Base-by-base conservation (phyloP, 2,888 invertebrate genomes). In the Papilio gigon region DNA sequence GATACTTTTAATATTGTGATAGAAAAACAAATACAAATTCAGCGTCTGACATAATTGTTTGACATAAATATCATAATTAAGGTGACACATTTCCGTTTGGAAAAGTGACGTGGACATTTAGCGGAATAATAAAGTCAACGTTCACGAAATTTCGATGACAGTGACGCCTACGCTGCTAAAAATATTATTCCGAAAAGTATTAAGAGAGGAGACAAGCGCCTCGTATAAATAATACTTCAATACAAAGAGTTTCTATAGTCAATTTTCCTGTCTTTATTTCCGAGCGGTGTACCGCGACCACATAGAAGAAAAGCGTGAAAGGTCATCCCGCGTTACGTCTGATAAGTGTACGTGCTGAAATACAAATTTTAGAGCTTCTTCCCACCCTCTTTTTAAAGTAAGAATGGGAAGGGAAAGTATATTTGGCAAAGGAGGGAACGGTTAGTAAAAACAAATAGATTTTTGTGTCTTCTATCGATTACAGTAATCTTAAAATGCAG, bases 101-200 rank as follows among this genome's bases (percentile, higher is more conserved):
- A 30, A 53, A 30, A 53, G 17, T 37, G 37, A 35, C 60, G 37
- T 60, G 5, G 40, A 60, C 60, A 12, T 60, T 60, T 35, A 37
- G n/a, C 60, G 40, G 60, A 60, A 60, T 59, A 59, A 59, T 60
- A 60, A 37, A 14, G 60, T 60, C 37, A 60, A 25, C 14, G 60
- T 60, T 40, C 60, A 37, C 25, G 25, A 60, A 60, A 60, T 35
- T 59, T 59, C 35, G 60, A 40, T 60, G 63, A 63, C 63, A 63
- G 47, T 20, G 20, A 50, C 63, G 47, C 63, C 63, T 35, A 50
- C 47, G 47, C 22, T 4, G 6, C 63, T 35, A 22, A 63, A 47
- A 62, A 62, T 62, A 62, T 44, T 61, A 4, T 42, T 44, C 33
- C 22, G 62, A 47, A 14, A 47, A 30, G 27, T 53, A 53, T 53